phyloP scores from a whole-genome alignment of 2,888 invertebrate species.

The Chamaedrilus cognettii region DNA sequence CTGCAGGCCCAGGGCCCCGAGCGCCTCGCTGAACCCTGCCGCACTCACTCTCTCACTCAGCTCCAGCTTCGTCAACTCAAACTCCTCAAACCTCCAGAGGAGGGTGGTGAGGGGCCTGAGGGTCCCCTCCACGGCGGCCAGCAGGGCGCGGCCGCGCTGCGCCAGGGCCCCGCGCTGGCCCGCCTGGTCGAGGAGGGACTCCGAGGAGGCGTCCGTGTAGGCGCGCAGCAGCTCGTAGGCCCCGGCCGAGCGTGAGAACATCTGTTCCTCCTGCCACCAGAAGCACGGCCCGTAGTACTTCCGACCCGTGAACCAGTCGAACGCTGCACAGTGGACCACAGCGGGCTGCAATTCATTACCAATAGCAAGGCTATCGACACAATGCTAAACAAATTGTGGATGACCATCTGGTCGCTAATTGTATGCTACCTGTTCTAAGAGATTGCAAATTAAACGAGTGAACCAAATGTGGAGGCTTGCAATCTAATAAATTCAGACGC shows the following conservation, averaged over 20 bases:
- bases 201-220: conserved; percentile 2
- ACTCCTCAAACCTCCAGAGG: conserved; percentile 12
- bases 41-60: conserved; percentile 2
- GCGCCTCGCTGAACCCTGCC: background rate
- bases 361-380: no score
- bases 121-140: background rate
- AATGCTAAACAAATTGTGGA: no score
- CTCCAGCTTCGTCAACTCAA: conserved; percentile 22
- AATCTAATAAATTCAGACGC: no score
- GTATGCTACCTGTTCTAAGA: no score
- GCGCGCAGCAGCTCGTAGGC: conserved; percentile 7
- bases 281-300: background rate
- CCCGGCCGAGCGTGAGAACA: no score
- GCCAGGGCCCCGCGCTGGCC: conserved; percentile 6
- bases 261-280: background rate
- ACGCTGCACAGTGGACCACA: no score
- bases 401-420: no score
- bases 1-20: background rate
- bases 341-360: no score
- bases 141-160: background rate
- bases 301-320: background rate
- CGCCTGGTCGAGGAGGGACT: background rate
- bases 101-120: background rate
- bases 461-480: no score
- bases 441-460: no score